Conservation (phyloP, 2,888 invertebrate genomes). For the Patella ulyssiponensis region DNA sequence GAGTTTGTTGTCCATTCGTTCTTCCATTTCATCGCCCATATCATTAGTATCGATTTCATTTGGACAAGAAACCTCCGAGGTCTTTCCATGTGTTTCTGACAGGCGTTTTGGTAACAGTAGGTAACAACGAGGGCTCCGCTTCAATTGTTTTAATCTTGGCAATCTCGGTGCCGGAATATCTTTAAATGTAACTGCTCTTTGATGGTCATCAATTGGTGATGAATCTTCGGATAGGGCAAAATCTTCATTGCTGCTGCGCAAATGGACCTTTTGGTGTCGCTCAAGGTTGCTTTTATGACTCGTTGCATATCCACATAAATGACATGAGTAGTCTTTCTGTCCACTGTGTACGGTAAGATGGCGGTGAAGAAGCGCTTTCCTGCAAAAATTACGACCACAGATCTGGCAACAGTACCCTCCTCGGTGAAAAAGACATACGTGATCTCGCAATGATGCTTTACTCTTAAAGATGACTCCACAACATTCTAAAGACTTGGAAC, state of each 20-base stretch:
- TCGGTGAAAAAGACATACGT: constrained; percentile 69
- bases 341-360: constrained; percentile 73
- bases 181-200: no score
- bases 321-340: constrained; percentile 71
- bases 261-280: constrained; percentile 70
- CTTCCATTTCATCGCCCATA: no score
- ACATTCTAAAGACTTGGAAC: constrained; percentile 65
- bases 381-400: constrained; percentile 71
- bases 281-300: constrained; percentile 74
- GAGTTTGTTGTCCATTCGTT: no score
- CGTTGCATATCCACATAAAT: constrained; percentile 72
- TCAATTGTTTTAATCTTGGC: no score
- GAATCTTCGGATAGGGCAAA: not conserved
- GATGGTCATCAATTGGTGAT: not conserved
- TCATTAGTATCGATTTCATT: no score
- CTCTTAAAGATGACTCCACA: constrained; percentile 69
- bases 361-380: constrained; percentile 72
- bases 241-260: not conserved
- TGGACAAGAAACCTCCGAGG: no score
- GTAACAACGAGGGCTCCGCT: no score
- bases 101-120: no score
- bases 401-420: constrained; percentile 71
- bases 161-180: no score
- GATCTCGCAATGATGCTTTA: constrained; percentile 71
- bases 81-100: no score